phyloP scores from a whole-genome alignment of 2,888 invertebrate species.

The Drosophila crucigera region DNA sequence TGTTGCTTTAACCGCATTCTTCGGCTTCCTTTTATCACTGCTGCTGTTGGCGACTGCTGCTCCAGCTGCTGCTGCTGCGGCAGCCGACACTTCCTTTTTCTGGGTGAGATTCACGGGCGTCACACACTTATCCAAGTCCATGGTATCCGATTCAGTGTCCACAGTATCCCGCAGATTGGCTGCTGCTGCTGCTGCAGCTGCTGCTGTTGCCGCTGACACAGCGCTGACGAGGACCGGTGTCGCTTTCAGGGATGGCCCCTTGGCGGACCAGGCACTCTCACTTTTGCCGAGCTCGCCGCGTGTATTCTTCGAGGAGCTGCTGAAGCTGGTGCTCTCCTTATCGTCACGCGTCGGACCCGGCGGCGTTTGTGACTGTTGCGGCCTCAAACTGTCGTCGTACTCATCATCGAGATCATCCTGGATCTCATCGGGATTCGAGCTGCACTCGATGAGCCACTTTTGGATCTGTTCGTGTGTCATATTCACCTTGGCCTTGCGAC shows the following conservation, averaged over 20 bases:
- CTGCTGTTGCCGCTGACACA: constrained; percentile 53
- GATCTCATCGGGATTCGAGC: constrained; percentile 86
- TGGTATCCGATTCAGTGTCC: constrained; percentile 43
- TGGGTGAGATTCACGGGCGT: constrained; percentile 78
- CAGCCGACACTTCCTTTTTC: constrained; percentile 35
- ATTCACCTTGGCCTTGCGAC: constrained; percentile 88
- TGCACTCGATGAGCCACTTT: constrained; percentile 88
- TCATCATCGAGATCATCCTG: constrained; percentile 85
- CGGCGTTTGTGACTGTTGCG: constrained; percentile 83
- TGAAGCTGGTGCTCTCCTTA: constrained; percentile 84
- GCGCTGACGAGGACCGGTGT: constrained; percentile 82
- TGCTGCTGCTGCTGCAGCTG: constrained; percentile 26
- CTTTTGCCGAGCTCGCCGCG: constrained; percentile 83
- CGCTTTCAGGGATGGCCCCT: constrained; percentile 84
- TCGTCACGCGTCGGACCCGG: constrained; percentile 83
- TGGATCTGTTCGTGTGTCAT: constrained; percentile 90
- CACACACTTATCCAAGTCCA: constrained; percentile 62
- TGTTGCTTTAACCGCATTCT: constrained; percentile 33
- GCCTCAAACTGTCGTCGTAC: constrained; percentile 83
- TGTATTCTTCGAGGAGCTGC: constrained; percentile 83
- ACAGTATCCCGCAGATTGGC: constrained; percentile 35
- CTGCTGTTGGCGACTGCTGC: constrained; percentile 5
- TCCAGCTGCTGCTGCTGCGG: not conserved
- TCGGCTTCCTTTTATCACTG: constrained; percentile 53
- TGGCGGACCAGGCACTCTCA: constrained; percentile 85